A percentile compares a stretch with the other conserved stretches of the same genome.
These are phyloP conservation scores for Trissolcus brochymenae DNA, from an alignment of 2,888 invertebrate species.

Conservation along the genomic window DNA sequence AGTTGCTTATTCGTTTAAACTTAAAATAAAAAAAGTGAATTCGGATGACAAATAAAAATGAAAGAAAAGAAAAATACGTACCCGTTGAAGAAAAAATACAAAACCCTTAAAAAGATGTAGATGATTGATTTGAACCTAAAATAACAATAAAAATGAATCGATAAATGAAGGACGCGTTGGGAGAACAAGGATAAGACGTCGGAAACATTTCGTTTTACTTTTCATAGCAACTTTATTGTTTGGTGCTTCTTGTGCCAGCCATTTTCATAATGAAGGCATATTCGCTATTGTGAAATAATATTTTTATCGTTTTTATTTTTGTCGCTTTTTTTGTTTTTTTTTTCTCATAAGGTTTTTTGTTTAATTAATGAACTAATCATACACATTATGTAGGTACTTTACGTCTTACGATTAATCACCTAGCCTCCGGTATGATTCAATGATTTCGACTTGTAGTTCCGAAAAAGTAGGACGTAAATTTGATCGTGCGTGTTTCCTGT, in stretches of 20 bases:
- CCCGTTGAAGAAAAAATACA: slow-evolving; percentile 9
- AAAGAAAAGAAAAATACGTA: slow-evolving; percentile 36
- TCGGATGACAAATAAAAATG: slow-evolving; percentile 3
- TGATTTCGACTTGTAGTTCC: slow-evolving; percentile 48
- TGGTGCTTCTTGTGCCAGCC: slow-evolving; percentile 70
- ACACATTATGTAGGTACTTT: slow-evolving; percentile 65
- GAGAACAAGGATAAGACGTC: slow-evolving; percentile 28
- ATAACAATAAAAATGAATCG: slow-evolving; percentile 15
- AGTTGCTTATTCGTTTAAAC: slow-evolving; percentile 29
- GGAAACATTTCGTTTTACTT: slow-evolving; percentile 45
- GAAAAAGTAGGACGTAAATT: slow-evolving; percentile 32
- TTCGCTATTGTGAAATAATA: slow-evolving; percentile 69
- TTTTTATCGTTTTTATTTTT: slow-evolving; percentile 49
- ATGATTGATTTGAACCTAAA: slow-evolving; percentile 14
- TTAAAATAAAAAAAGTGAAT: neutral
- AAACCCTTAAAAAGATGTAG: neutral
- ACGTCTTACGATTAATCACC: slow-evolving; percentile 66
- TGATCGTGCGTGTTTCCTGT: slow-evolving; percentile 36
- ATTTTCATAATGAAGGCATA: slow-evolving; percentile 72
- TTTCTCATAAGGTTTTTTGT: slow-evolving; percentile 55
- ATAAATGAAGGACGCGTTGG: slow-evolving; percentile 25
- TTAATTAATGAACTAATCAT: slow-evolving; percentile 64
- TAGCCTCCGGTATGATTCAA: slow-evolving; percentile 62
- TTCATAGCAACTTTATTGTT: slow-evolving; percentile 71
- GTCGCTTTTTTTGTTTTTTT: slow-evolving; percentile 41